phyloP scores from a whole-genome alignment of 2,113 vertebrate species.

The Sebastes fasciatus region DNA sequence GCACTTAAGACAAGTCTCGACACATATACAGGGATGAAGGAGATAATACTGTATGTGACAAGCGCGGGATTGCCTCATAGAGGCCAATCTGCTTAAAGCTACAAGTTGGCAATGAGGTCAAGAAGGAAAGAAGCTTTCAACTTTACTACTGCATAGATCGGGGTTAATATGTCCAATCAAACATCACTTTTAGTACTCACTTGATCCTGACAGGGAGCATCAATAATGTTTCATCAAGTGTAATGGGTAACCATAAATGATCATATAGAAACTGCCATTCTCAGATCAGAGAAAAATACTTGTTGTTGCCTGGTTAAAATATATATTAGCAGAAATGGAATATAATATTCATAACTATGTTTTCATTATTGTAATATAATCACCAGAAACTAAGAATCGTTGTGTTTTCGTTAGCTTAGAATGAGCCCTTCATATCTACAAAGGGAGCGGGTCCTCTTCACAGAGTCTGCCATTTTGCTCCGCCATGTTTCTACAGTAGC shows the following conservation, averaged over 20 bases:
- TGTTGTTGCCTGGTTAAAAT: not conserved
- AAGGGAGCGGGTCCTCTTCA: too few species aligned
- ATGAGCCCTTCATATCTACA: too few species aligned
- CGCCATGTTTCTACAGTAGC: too few species aligned
- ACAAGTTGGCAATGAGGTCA: conserved; percentile 19
- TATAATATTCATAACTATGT: too few species aligned
- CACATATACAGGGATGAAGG: not conserved
- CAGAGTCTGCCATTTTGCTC: too few species aligned
- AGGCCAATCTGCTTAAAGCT: not conserved
- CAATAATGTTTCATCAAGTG: not conserved
- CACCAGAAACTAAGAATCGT: too few species aligned
- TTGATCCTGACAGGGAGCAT: not conserved
- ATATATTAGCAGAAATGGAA: too few species aligned
- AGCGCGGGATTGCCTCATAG: not conserved
- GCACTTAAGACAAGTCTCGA: conserved; percentile 13
- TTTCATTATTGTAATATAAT: too few species aligned
- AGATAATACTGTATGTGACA: not conserved
- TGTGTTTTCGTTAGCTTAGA: too few species aligned
- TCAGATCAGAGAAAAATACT: not conserved
- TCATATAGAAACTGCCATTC: not conserved
- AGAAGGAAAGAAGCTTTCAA: not conserved
- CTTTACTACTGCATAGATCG: too few species aligned
- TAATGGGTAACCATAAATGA: not conserved
- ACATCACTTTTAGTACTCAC: not conserved
- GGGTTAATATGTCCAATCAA: not conserved